Base-by-base conservation (phyloP, 37 sponge, comb jelly and placozoan species). In the Diacarnus erythraeanus region DNA sequence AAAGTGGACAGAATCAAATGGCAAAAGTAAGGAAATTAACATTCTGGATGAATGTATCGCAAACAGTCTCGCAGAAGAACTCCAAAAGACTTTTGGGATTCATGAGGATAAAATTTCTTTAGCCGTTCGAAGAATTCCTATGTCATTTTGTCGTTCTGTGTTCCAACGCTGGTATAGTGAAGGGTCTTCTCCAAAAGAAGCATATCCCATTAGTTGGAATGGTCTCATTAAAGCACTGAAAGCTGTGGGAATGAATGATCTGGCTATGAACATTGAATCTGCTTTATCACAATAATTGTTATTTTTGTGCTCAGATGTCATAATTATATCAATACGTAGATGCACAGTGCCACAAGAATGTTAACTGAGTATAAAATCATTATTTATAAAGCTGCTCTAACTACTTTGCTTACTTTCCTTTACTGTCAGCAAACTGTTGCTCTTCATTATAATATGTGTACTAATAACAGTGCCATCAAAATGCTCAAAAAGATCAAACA, bases 191-290 rank as follows among this genome's bases (percentile, higher is more conserved):
- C 72, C 72, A 37, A 17, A 39, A 38, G 72, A 41, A 10, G 72
- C 72, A 22, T 71, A 71, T 26, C 72, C 72, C 25, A 71, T 71
- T 38, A 38, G 25, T 43, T 71, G 72, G 72, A 71, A 39, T 1
- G 43, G 72, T 38, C 1, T 71, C 17, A 35, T 71, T 1, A 35
- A 39, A 2, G 43, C 25, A 41, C 43, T 71, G 23, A 38, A 39
- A 3, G 42, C 38, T 1, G 25, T 39, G 23, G 42, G 12, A 18
- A 41, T 71, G 8, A n/a, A 63, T 12, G 64, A 63, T 6, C 30
- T 63, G 64, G 8, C 64, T 6, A 27, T 8, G 6, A n/a, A 63
- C 8, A 6, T 63, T 12, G 30, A 63, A 63, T 23, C 30, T 63
- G 64, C 64, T 20, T 63, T 63, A 15, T 15, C 20, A 6, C 31